phyloP scores from a whole-genome alignment of 2,113 vertebrate genomes.

The Rhinoderma darwinii region DNA sequence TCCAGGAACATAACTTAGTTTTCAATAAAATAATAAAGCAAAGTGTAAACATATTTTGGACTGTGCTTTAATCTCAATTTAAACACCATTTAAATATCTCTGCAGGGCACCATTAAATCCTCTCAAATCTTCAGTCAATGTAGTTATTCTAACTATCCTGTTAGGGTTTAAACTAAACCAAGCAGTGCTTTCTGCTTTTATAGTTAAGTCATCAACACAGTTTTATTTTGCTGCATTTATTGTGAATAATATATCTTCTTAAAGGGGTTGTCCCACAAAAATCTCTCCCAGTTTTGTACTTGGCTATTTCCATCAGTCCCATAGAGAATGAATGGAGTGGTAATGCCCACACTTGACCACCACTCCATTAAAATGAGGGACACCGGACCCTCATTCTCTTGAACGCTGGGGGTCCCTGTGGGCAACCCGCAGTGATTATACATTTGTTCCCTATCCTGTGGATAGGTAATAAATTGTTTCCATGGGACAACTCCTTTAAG shows the following conservation, averaged over 20 bases:
- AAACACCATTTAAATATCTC: constrained; percentile 43
- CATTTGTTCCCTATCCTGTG: no score
- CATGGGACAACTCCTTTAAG: neutral
- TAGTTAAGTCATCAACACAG: constrained; percentile 8
- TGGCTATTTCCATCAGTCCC: no score
- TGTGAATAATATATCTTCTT: neutral
- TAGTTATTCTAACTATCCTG: neutral
- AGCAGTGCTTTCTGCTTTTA: constrained; percentile 4
- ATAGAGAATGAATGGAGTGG: no score
- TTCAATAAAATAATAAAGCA: constrained; percentile 44
- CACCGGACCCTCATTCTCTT: no score
- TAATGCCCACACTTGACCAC: no score
- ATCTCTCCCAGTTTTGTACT: no score
- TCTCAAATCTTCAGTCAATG: neutral
- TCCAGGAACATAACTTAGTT: constrained; percentile 39
- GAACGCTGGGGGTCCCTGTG: no score
- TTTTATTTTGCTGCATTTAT: neutral
- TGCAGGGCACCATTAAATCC: constrained; percentile 41
- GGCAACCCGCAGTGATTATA: no score
- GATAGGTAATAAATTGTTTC: no score
- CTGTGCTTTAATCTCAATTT: constrained; percentile 50
- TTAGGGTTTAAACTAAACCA: neutral
- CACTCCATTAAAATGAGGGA: no score
- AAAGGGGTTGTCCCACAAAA: no score
- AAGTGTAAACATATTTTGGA: constrained; percentile 44